These are phyloP conservation scores for Limnephilus lunatus DNA, from an alignment of 2,888 invertebrate genomes.

Conservation along the genomic window DNA sequence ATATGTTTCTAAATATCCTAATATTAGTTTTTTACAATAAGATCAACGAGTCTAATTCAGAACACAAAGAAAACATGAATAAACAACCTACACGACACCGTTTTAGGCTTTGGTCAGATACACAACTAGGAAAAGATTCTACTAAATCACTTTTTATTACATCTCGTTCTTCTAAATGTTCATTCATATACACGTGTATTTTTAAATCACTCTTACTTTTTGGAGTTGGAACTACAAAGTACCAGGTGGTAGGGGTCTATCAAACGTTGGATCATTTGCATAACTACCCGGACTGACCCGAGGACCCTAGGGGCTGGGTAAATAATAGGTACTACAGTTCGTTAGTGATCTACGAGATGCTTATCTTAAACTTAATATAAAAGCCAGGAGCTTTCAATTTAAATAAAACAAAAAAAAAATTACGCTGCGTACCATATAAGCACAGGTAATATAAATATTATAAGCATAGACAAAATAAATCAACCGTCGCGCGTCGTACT, in stretches of 20 bases:
- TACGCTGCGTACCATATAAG: background rate
- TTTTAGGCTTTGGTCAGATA: background rate
- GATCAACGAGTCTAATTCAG: background rate
- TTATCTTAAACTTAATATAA: slow-evolving; percentile 14
- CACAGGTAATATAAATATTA: background rate
- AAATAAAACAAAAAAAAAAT: background rate
- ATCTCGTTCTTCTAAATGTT: background rate
- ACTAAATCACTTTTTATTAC: background rate
- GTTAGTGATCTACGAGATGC: slow-evolving; percentile 56
- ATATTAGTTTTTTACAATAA: background rate
- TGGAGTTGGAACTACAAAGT: background rate
- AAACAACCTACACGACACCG: background rate
- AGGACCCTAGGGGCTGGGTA: slow-evolving; percentile 21
- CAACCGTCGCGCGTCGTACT: background rate
- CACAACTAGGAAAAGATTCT: background rate
- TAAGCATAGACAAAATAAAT: no score
- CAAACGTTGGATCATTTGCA: slow-evolving; percentile 49
- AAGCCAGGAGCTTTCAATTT: slow-evolving; percentile 14
- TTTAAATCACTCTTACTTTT: slow-evolving; percentile 32
- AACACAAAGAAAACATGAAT: background rate
- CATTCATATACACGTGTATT: background rate
- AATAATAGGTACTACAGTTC: slow-evolving; percentile 23
- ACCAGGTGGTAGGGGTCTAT: slow-evolving; percentile 21
- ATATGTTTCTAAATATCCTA: background rate
- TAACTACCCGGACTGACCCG: slow-evolving; percentile 54